A percentile compares a stretch with the other conserved stretches of the same genome.
Evolutionary conservation across 2,888 invertebrate species (phyloP).

Genomic region (Xestia c-nigrum): DNA sequence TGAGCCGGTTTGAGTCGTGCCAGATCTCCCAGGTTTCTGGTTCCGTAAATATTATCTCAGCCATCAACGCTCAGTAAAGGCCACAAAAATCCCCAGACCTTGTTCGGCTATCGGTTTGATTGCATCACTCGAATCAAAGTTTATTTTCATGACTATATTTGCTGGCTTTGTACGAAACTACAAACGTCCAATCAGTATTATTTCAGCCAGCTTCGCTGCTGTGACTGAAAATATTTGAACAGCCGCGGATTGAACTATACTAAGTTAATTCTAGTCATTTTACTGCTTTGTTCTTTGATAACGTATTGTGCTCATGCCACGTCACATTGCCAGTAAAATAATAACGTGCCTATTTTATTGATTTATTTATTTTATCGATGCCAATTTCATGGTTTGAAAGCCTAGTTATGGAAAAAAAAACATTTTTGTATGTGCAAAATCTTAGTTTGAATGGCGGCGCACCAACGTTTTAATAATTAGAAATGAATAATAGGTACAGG

Average conservation of each 20-base stretch:
- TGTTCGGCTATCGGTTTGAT: slow-evolving; percentile 41
- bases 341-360: not conserved
- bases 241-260: slow-evolving; percentile 64
- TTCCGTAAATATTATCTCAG: slow-evolving; percentile 54
- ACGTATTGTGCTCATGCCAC: slow-evolving; percentile 39
- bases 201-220: slow-evolving; percentile 63
- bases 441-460: not conserved
- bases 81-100: slow-evolving; percentile 37
- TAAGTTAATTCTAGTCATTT: slow-evolving; percentile 59
- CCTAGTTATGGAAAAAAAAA: not conserved
- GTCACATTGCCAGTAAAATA: slow-evolving; percentile 29
- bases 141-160: slow-evolving; percentile 52
- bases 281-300: slow-evolving; percentile 58
- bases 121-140: slow-evolving; percentile 34
- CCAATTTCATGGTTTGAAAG: slow-evolving; percentile 17
- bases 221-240: slow-evolving; percentile 73
- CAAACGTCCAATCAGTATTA: slow-evolving; percentile 72
- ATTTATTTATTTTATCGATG: slow-evolving; percentile 14
- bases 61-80: slow-evolving; percentile 33
- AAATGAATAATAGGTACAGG: not conserved
- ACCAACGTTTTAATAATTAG: not conserved
- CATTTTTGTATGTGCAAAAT: slow-evolving; percentile 10
- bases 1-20: slow-evolving; percentile 27
- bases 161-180: slow-evolving; percentile 52
- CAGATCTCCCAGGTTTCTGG: slow-evolving; percentile 23